A percentile compares a stretch with the other conserved stretches of the same genome.
Conservation (phyloP, 2,113 vertebrate genomes). For the Rattus rattus region DNA sequence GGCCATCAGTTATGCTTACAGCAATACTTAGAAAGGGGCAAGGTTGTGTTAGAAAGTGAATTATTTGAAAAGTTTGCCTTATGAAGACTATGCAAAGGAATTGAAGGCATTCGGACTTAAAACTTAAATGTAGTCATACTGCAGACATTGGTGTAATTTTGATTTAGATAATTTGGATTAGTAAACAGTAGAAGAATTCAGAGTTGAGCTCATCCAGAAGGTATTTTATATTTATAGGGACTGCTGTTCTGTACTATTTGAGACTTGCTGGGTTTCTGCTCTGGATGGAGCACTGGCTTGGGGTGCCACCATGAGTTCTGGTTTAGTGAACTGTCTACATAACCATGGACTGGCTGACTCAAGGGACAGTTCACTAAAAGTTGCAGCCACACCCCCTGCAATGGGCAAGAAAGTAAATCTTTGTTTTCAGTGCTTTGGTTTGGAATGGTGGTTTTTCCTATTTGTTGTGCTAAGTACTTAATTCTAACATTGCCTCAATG, state of each 20-base stretch:
- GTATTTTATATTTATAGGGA: not conserved
- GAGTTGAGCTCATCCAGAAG: not conserved
- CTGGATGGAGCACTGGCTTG: not conserved
- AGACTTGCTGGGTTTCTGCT: not conserved
- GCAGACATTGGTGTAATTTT: not conserved
- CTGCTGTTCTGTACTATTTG: not conserved
- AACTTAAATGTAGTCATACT: not conserved
- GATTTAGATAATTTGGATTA: not conserved
- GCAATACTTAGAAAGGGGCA: not conserved
- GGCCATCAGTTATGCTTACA: slow-evolving; percentile 6
- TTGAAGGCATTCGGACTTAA: not conserved
- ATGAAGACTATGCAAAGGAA: slow-evolving; percentile 2
- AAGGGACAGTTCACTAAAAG: not conserved
- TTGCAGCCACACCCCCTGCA: not conserved
- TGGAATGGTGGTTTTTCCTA: not conserved
- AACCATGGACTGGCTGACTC: not conserved
- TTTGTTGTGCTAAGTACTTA: not conserved
- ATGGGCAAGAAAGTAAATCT: not conserved
- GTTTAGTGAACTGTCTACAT: not conserved
- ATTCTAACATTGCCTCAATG: slow-evolving; percentile 6
- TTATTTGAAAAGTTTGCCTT: slow-evolving; percentile 6
- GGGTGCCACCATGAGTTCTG: not conserved
- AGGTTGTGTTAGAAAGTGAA: not conserved
- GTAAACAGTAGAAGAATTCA: not conserved
- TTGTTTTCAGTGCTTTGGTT: slow-evolving; percentile 20